These are phyloP conservation scores for Luidia sarsii DNA, from an alignment of 53 echinoderm and acorn worm species.

Conservation along the genomic window DNA sequence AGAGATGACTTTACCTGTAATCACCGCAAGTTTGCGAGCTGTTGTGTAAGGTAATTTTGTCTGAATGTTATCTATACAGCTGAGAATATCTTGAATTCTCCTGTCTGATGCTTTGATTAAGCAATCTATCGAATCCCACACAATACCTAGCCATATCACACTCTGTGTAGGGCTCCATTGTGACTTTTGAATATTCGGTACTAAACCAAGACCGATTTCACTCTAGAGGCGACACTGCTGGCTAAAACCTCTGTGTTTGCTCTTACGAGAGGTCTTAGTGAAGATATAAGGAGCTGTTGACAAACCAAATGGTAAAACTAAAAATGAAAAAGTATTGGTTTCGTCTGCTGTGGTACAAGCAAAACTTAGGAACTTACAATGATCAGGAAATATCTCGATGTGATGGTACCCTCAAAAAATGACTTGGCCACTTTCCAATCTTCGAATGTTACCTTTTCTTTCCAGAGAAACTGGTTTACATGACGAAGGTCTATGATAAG, in stretches of 20 bases:
- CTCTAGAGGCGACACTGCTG: neutral
- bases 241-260: neutral
- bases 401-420: conserved; percentile 59
- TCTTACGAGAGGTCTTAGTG: conserved; percentile 32
- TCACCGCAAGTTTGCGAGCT: too few relatives aligned
- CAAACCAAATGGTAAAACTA: conserved; percentile 18
- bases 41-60: neutral
- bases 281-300: conserved; percentile 47
- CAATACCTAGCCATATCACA: conserved; percentile 19
- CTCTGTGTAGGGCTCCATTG: conserved; percentile 6
- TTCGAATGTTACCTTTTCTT: conserved; percentile 49
- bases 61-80: neutral
- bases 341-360: conserved; percentile 5
- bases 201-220: conserved; percentile 26
- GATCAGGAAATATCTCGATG: conserved; percentile 50
- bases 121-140: neutral
- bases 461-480: conserved; percentile 50
- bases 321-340: conserved; percentile 9
- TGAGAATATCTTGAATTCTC: neutral
- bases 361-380: conserved; percentile 51
- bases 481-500: conserved; percentile 45
- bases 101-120: neutral
- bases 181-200: conserved; percentile 21
- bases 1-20: neutral
- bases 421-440: conserved; percentile 24